Percentiles rank a stretch among this genome's conserved stretches.
Conservation (phyloP, 2,888 invertebrate genomes). For the Himalopsyche tibetana region DNA sequence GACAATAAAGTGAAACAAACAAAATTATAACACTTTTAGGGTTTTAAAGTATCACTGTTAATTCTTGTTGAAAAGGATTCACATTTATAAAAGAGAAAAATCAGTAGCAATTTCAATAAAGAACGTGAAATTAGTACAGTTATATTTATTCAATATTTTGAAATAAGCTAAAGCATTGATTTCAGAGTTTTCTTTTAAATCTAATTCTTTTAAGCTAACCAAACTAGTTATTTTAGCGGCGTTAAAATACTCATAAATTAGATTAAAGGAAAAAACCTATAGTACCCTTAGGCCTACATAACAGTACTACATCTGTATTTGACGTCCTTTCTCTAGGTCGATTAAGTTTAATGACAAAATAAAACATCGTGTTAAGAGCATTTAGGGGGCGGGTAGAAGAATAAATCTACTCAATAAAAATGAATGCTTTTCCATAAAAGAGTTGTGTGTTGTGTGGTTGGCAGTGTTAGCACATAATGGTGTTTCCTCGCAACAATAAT, state of each 20-base stretch:
- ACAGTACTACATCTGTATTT: slow-evolving; percentile 4
- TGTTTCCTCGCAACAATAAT: too few species aligned
- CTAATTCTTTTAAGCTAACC: background rate
- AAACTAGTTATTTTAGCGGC: background rate
- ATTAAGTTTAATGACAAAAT: slow-evolving; percentile 30
- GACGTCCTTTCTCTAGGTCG: slow-evolving; percentile 14
- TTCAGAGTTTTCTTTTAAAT: too few species aligned
- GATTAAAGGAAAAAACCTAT: background rate
- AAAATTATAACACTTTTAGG: too few species aligned
- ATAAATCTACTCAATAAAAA: slow-evolving; percentile 11
- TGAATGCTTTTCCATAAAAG: slow-evolving; percentile 7
- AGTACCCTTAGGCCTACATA: slow-evolving; percentile 1
- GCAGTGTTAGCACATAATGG: background rate
- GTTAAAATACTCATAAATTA: slow-evolving; percentile 16
- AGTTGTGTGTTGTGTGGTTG: background rate
- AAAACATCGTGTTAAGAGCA: slow-evolving; percentile 13
- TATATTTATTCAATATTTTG: too few species aligned
- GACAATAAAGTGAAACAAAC: too few species aligned
- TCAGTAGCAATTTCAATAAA: too few species aligned
- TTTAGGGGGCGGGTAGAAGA: background rate
- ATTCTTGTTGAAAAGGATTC: too few species aligned
- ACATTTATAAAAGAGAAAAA: too few species aligned
- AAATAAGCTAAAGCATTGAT: too few species aligned
- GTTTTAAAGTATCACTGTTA: too few species aligned
- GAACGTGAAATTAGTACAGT: too few species aligned